These are phyloP conservation scores for Melanerpes formicivorus DNA, from an alignment of 2,113 vertebrate genomes.

Conservation along the genomic window DNA sequence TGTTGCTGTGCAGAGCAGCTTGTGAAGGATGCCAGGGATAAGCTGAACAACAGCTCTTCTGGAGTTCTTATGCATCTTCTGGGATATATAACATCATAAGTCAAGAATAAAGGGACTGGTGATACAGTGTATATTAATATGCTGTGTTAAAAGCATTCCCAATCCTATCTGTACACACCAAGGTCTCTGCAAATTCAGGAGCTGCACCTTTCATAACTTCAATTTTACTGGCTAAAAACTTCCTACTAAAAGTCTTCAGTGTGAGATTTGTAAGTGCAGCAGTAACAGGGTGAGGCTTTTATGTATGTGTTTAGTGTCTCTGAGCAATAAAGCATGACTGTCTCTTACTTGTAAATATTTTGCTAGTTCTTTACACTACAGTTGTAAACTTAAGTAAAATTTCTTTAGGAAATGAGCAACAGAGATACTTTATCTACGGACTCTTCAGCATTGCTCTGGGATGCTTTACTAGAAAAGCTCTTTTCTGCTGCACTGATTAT, in stretches of 20 bases:
- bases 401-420: background rate
- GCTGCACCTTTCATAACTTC: fast-evolving
- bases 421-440: background rate
- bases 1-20: fast-evolving
- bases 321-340: fast-evolving
- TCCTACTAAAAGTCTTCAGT: background rate
- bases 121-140: background rate
- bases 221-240: background rate
- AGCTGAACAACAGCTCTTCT: background rate
- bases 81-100: background rate
- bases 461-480: background rate
- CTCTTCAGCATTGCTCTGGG: background rate
- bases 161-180: background rate
- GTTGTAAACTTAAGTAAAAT: background rate
- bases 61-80: background rate
- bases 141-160: background rate
- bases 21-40: background rate
- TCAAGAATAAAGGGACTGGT: background rate
- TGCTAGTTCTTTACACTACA: background rate
- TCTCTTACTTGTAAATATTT: background rate
- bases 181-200: background rate
- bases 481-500: background rate
- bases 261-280: background rate
- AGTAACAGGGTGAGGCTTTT: background rate
- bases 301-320: background rate